These are phyloP conservation scores for Psittacara wagleri DNA, from an alignment of 2,113 vertebrate genomes.

Conservation along the genomic window DNA sequence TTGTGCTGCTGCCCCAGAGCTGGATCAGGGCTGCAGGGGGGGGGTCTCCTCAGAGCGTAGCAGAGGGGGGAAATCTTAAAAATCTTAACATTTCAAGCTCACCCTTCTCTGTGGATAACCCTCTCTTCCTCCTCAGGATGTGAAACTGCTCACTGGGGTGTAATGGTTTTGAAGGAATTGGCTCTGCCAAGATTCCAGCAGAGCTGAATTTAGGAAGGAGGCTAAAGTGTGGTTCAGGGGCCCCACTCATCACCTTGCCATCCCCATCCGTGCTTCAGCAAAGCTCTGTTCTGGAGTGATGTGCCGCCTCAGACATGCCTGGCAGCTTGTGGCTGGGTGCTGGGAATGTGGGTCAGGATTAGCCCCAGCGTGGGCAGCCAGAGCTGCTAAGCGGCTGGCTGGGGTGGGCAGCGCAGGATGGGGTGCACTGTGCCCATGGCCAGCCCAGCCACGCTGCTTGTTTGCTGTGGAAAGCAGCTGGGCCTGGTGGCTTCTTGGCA, in stretches of 20 bases:
- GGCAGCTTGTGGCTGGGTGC: rapidly evolving
- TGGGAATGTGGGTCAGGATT: rapidly evolving
- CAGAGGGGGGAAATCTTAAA: neutral
- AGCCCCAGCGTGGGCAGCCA: rapidly evolving
- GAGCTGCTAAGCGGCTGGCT: rapidly evolving
- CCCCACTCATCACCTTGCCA: rapidly evolving
- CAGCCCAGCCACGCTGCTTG: neutral
- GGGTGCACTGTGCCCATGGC: neutral
- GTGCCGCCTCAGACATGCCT: neutral
- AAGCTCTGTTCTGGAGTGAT: neutral
- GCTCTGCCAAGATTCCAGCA: neutral
- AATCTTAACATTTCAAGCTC: neutral
- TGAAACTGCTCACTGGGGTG: neutral
- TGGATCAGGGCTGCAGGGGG: neutral
- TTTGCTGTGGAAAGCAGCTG: neutral
- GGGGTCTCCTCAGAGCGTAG: neutral
- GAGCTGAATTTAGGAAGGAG: neutral
- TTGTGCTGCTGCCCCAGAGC: neutral
- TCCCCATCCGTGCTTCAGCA: neutral
- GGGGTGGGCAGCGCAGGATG: rapidly evolving
- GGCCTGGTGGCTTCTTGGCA: neutral
- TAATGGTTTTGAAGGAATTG: neutral
- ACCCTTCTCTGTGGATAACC: neutral
- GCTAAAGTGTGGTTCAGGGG: rapidly evolving
- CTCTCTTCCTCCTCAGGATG: neutral